Conservation (phyloP, 2,113 vertebrate species). For the Solea senegalensis region DNA sequence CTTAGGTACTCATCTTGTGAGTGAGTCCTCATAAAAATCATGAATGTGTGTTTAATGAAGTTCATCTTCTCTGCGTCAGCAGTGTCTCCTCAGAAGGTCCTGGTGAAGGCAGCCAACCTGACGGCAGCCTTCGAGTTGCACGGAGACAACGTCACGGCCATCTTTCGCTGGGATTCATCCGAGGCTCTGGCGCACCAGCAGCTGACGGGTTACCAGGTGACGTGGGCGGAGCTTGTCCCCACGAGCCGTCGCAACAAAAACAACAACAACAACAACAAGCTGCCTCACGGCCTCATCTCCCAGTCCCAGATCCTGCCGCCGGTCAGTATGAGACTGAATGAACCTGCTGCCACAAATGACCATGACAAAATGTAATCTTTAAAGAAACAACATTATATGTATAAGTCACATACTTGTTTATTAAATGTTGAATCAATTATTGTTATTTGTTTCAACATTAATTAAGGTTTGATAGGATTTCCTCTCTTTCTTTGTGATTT, state of each 20-base stretch:
- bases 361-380: too few relatives aligned
- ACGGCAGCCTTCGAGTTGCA: conserved; percentile 86
- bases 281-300: conserved; percentile 88
- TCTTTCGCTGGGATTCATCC: conserved; percentile 88
- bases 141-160: conserved; percentile 85
- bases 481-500: too few relatives aligned
- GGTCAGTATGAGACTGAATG: conserved; percentile 67
- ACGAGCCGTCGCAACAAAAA: conserved; percentile 70
- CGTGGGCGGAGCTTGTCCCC: conserved; percentile 89
- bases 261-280: conserved; percentile 80
- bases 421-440: too few relatives aligned
- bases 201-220: conserved; percentile 90
- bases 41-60: too few relatives aligned
- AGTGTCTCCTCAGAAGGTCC: conserved; percentile 75
- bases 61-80: conserved; percentile 12
- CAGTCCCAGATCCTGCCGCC: conserved; percentile 90
- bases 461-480: too few relatives aligned
- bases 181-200: conserved; percentile 69
- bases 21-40: too few relatives aligned
- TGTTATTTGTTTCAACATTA: too few relatives aligned
- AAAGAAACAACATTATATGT: too few relatives aligned
- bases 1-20: too few relatives aligned
- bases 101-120: conserved; percentile 87
- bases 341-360: too few relatives aligned
- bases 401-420: too few relatives aligned